Conservation (phyloP, 2,113 vertebrate species). For the Lichenostomus cassidix region DNA sequence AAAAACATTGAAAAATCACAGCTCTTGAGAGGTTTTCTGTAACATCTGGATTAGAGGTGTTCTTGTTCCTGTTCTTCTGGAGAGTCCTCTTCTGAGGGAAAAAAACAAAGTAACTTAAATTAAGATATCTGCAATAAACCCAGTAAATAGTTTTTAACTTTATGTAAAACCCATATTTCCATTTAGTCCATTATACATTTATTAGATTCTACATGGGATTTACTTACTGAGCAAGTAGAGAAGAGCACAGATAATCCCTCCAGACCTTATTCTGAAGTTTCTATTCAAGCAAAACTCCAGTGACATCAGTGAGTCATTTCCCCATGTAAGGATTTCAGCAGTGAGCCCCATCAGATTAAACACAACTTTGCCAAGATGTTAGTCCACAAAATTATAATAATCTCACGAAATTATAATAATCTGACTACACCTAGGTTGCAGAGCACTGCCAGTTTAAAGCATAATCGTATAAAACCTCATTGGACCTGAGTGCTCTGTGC, state of each 20-base stretch:
- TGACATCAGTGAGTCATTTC: not conserved
- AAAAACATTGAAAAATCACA: not conserved
- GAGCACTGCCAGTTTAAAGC: not conserved
- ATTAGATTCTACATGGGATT: not conserved
- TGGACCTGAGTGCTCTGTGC: not conserved
- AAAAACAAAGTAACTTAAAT: not conserved
- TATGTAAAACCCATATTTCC: not conserved
- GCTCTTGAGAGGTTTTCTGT: not conserved
- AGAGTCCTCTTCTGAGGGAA: not conserved
- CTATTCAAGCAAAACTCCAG: not conserved
- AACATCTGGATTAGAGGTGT: not conserved
- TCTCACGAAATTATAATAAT: conserved; percentile 36
- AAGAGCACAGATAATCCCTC: conserved; percentile 6
- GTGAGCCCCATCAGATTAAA: not conserved
- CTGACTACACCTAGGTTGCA: not conserved
- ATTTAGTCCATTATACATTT: not conserved
- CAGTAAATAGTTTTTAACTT: not conserved
- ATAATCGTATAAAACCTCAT: not conserved
- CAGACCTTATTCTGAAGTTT: not conserved
- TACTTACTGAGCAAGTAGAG: not conserved
- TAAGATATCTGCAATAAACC: not conserved
- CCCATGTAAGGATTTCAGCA: not conserved
- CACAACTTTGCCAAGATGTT: not conserved
- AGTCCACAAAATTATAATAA: not conserved
- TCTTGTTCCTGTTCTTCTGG: not conserved